Evolutionary conservation across 2,113 vertebrate genomes (phyloP), one percentile per base, ranked within the genome.

Genomic region (Nanorana parkeri): DNA sequence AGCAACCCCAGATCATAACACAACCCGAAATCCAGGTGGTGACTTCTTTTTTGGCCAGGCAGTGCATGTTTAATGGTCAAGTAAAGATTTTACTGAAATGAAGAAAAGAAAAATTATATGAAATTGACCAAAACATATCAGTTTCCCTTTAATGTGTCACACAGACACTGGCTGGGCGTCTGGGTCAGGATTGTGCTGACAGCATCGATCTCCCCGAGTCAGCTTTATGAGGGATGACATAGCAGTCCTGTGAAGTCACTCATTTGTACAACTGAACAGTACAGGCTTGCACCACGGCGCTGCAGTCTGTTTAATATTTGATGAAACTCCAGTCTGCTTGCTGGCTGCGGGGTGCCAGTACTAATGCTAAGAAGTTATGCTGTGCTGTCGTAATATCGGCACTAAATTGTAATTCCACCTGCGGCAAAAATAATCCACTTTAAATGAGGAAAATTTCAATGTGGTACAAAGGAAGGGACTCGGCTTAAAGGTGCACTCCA

Each of bases 251-350:
- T 84, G 73, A 81, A 84, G 56, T 16, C 76, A 68, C 0, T 21
- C 26, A 17, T 51, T 87, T 86, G 86, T 65, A 85, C 0, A 68
- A 7, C 41, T 28, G 23, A 1, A n/a, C 0, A 8, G 51, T 24
- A 54, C 26, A 28, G 19, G 17, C 52, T 47, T 28, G 26, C 16
- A 41, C 15, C 60, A 21, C 6, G 15, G 21, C 19, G 20, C 32
- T 77, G 75, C 75, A 65, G 32, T 1, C 21, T 7, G 17, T 28
- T 77, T 51, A 77, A 64, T 77, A 77, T 52, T 65, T 65, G 83
- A 84, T 41, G 86, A 85, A 23, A 68, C 86, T 32, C 19, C 11
- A 10, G 3, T 41, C 66, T 20, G 32, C 28, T 11, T 11, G 67
- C 41, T 23, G 41, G 36, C 36, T 68, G 67, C n/a, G 20, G 41